Evolutionary conservation across 92 coral and sea anemone genomes (phyloP), one percentile per base, ranked within the genome.

Genomic region (Plumapathes pennacea): DNA sequence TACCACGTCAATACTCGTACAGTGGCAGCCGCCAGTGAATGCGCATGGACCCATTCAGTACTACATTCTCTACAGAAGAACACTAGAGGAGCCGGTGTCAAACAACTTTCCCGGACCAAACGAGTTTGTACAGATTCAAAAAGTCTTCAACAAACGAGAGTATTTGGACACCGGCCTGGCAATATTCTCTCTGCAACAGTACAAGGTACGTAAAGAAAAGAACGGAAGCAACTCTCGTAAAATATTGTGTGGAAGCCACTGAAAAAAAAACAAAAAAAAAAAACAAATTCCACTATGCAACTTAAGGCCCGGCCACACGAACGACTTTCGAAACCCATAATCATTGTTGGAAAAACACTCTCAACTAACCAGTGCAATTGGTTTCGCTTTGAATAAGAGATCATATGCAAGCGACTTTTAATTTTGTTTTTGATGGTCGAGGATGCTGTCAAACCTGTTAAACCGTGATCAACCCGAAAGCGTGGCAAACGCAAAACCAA

Each of bases 191-290:
- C 50, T 68, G 31, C 99, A 88, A 23, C 92, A 83, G 37, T 94
- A 94, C 67, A 81, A 88, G 90, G 99, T 88, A 47, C 67, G 63
- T n/a, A n/a, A n/a, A n/a, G n/a, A n/a, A n/a, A n/a, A n/a, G n/a
- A n/a, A n/a, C n/a, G n/a, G n/a, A n/a, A 19, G 2, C 3, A 12
- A 5, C 3, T 10, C 2, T 54, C 17, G 6, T 12, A 4, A 11
- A 4, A 11, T 19, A 2, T 32, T 17, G 3, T 10, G 32, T 25
- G 15, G 14, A 5, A 21, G 15, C 43, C 31, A 5, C 23, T 29
- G 14, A 25, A 21, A 20, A 0, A 17, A 46, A 22, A 46, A 34
- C 8, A 34, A 34, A 8, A 34, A 34, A 34, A n/a, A n/a, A 34
- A 34, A 34, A 34, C n/a, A 34, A n/a, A n/a, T n/a, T n/a, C n/a